These are phyloP conservation scores for Paedocypris micromegethes DNA, from an alignment of 2,797 vertebrate genomes.

Conservation along the genomic window DNA sequence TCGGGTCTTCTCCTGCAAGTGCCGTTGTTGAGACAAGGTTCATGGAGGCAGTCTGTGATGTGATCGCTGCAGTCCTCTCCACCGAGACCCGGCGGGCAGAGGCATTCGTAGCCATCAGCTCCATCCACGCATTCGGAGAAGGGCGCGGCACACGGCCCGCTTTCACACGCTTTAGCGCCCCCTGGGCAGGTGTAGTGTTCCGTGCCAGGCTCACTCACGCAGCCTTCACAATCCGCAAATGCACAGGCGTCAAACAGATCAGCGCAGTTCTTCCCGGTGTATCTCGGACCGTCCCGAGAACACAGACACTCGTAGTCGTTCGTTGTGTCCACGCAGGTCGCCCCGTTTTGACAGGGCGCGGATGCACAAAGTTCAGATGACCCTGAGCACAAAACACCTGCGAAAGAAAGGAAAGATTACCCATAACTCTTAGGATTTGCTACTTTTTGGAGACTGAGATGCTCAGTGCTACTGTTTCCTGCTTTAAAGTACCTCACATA, in stretches of 20 bases:
- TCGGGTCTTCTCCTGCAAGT: slow-evolving; percentile 58
- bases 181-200: slow-evolving; percentile 62
- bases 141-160: slow-evolving; percentile 67
- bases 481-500: too few relatives aligned
- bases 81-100: slow-evolving; percentile 63
- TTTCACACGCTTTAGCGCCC: slow-evolving; percentile 65
- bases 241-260: slow-evolving; percentile 71
- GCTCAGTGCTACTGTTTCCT: too few relatives aligned
- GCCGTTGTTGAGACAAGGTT: slow-evolving; percentile 76
- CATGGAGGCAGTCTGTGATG: slow-evolving; percentile 65
- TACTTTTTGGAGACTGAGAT: too few relatives aligned
- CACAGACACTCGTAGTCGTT: slow-evolving; percentile 76
- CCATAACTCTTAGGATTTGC: background rate
- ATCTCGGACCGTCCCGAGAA: slow-evolving; percentile 61
- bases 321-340: slow-evolving; percentile 70
- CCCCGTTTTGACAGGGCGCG: slow-evolving; percentile 75
- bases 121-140: slow-evolving; percentile 64
- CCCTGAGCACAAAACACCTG: slow-evolving; percentile 72
- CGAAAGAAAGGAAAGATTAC: too few relatives aligned
- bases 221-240: slow-evolving; percentile 62
- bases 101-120: slow-evolving; percentile 67
- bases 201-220: slow-evolving; percentile 59
- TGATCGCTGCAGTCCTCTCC: slow-evolving; percentile 62
- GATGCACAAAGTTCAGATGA: slow-evolving; percentile 69
- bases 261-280: slow-evolving; percentile 73